phyloP scores from a whole-genome alignment of 1,140 invertebrate genomes.

The Pogonomyrmex californicus region DNA sequence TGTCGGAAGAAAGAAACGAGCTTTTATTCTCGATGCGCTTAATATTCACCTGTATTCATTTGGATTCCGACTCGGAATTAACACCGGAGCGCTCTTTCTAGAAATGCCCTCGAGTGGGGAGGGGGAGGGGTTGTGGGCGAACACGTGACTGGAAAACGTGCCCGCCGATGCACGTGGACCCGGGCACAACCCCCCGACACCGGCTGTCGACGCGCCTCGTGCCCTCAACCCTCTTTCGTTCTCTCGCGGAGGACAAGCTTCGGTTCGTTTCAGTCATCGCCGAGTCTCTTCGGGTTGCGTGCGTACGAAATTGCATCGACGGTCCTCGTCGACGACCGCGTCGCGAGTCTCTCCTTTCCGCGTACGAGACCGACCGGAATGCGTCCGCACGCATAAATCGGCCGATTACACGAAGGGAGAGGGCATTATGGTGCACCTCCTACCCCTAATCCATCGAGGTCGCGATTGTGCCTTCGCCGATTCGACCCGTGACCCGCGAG shows the following conservation, averaged over 20 bases:
- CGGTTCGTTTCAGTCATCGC: constrained; percentile 74
- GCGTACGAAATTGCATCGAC: constrained; percentile 55
- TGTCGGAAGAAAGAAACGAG: neutral
- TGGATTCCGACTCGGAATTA: constrained; percentile 23
- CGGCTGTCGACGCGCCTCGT: constrained; percentile 65
- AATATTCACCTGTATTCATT: constrained; percentile 39
- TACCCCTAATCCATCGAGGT: neutral
- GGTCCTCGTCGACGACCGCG: constrained; percentile 21
- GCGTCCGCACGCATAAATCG: neutral
- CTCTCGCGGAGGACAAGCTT: constrained; percentile 67
- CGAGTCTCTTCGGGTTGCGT: constrained; percentile 68
- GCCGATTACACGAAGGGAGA: neutral
- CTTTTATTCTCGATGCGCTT: neutral
- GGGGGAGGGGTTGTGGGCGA: constrained; percentile 32
- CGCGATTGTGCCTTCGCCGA: neutral
- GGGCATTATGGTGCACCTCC: constrained; percentile 6
- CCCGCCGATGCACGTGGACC: constrained; percentile 81
- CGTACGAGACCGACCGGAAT: neutral
- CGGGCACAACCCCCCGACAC: constrained; percentile 62
- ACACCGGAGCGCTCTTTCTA: constrained; percentile 34
- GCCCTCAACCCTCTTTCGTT: constrained; percentile 74
- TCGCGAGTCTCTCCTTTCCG: neutral
- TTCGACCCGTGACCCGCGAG: neutral
- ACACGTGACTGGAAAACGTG: constrained; percentile 84
- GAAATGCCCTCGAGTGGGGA: constrained; percentile 34